These are phyloP conservation scores for Tridacna crocea DNA, from an alignment of 2,888 invertebrate species.

Conservation along the genomic window DNA sequence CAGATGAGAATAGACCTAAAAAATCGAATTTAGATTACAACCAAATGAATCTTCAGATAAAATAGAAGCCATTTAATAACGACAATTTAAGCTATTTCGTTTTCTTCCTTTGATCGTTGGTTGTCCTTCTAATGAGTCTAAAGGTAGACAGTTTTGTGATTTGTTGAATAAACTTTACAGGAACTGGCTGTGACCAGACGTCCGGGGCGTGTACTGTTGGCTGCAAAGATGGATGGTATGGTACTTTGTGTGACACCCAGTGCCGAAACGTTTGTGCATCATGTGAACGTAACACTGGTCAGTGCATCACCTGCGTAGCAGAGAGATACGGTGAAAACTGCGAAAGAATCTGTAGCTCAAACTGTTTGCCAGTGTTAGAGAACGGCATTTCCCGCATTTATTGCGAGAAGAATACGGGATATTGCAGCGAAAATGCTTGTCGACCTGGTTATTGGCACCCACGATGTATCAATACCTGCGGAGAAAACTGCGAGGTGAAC, in stretches of 20 bases:
- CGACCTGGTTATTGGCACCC: conserved; percentile 37
- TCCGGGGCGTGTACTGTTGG: conserved; percentile 35
- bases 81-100: too few species aligned
- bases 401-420: conserved; percentile 43
- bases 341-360: conserved; percentile 37
- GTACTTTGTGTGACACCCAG: conserved; percentile 5
- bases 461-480: conserved; percentile 40
- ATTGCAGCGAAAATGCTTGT: conserved; percentile 37
- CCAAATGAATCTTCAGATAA: too few species aligned
- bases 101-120: too few species aligned
- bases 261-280: conserved; percentile 36
- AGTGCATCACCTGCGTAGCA: conserved; percentile 37
- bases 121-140: too few species aligned
- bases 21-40: too few species aligned
- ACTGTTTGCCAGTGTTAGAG: conserved; percentile 25
- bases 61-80: too few species aligned
- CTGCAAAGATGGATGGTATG: conserved; percentile 50
- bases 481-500: conserved; percentile 29
- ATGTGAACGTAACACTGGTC: conserved; percentile 35
- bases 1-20: too few species aligned
- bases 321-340: conserved; percentile 44
- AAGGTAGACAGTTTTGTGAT: too few species aligned
- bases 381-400: background rate
- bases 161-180: conserved; percentile 8
- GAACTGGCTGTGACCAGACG: conserved; percentile 39